Percentiles rank a stretch among this genome's conserved stretches.
These are phyloP conservation scores for Diplodus puntazzo DNA, from an alignment of 2,797 vertebrate species.

Conservation along the genomic window DNA sequence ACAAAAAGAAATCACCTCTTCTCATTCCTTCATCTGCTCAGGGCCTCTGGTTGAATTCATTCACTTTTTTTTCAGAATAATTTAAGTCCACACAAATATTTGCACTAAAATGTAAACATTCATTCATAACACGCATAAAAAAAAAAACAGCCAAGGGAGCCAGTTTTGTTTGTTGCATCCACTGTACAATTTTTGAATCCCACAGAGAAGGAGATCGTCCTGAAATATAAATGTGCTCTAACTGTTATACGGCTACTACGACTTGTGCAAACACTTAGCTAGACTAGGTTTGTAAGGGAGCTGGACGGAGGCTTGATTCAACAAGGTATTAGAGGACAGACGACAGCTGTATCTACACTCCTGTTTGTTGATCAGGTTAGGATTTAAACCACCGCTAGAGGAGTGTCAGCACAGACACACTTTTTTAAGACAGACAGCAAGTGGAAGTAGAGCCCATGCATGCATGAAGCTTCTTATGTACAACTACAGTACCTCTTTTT, in stretches of 20 bases:
- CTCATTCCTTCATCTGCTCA: constrained; percentile 53
- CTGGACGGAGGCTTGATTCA: constrained; percentile 54
- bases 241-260: constrained; percentile 52
- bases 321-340: constrained; percentile 37
- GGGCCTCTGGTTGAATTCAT: constrained; percentile 49
- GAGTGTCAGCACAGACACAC: constrained; percentile 20
- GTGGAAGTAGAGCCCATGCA: constrained; percentile 53
- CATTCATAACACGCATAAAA: constrained; percentile 59
- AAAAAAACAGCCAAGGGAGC: constrained; percentile 57
- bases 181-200: constrained; percentile 62
- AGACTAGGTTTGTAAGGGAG: constrained; percentile 53
- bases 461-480: constrained; percentile 67
- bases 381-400: constrained; percentile 27
- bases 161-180: constrained; percentile 59
- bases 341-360: constrained; percentile 52
- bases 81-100: constrained; percentile 63
- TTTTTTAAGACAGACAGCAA: constrained; percentile 29
- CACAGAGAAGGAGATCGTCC: constrained; percentile 42
- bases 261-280: constrained; percentile 68
- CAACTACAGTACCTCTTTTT: constrained; percentile 71
- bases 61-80: constrained; percentile 64
- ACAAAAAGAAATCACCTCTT: constrained; percentile 63
- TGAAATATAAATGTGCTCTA: constrained; percentile 59
- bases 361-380: constrained; percentile 29
- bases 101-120: constrained; percentile 79